A percentile compares a stretch with the other conserved stretches of the same genome.
Conservation (phyloP, 2,797 vertebrate genomes). For the Tragelaphus eurycerus region DNA sequence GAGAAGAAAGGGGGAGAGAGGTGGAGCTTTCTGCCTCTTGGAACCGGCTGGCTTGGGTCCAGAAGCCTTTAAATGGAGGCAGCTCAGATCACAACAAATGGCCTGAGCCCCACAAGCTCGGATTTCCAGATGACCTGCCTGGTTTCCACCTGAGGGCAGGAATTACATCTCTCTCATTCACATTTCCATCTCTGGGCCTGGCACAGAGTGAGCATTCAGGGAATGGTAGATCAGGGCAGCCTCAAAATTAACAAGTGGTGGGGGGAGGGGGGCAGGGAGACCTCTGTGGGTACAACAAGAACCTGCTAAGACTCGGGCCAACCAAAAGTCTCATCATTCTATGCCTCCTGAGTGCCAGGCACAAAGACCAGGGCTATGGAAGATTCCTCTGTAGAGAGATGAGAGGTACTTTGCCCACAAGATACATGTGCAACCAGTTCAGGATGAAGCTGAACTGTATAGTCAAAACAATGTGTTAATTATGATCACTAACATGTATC, state of each 20-base stretch:
- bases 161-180: accelerated
- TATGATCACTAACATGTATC: accelerated
- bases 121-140: neutral
- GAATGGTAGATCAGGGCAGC: neutral
- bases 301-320: accelerated
- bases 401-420: neutral
- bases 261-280: neutral
- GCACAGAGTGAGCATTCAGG: neutral
- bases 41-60: neutral
- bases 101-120: accelerated
- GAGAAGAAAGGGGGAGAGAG: neutral
- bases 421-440: neutral
- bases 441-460: neutral
- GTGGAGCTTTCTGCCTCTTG: neutral
- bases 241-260: neutral
- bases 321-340: neutral
- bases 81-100: neutral
- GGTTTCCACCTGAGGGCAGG: neutral
- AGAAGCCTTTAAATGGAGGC: neutral
- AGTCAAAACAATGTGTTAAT: neutral
- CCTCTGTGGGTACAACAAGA: accelerated
- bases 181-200: neutral
- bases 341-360: neutral
- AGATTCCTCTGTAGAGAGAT: neutral
- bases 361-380: neutral